A percentile compares a stretch with the other conserved stretches of the same genome.
Conservation (phyloP, 2,797 vertebrate species). For the Hypotaenidia philippensis region DNA sequence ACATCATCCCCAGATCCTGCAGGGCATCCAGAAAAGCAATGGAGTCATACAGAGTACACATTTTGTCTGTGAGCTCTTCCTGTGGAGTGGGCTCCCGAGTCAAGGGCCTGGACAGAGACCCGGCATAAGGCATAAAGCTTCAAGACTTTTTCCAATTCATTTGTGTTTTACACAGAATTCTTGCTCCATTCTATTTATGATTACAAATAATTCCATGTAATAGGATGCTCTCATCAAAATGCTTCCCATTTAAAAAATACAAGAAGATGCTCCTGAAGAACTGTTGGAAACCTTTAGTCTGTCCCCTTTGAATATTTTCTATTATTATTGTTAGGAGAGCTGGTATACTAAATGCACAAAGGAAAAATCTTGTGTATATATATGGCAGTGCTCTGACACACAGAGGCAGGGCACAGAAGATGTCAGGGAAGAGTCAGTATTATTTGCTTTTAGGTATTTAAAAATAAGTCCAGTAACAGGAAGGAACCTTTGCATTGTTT, state of each 20-base stretch:
- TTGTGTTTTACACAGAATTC: not conserved
- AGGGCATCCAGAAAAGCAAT: not conserved
- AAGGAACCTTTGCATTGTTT: conserved; percentile 22
- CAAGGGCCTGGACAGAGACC: not conserved
- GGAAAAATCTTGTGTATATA: not conserved
- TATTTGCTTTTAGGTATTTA: not conserved
- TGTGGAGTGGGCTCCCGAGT: not conserved
- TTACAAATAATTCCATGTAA: not conserved
- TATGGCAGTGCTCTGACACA: not conserved
- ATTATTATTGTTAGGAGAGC: not conserved
- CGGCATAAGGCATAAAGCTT: not conserved
- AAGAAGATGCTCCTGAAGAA: not conserved
- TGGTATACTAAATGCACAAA: not conserved
- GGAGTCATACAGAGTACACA: fast-evolving
- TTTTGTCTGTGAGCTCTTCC: not conserved
- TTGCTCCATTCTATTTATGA: not conserved
- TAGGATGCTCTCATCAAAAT: not conserved
- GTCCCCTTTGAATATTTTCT: not conserved
- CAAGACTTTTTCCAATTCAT: not conserved
- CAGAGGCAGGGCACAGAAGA: not conserved
- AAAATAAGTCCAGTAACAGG: not conserved
- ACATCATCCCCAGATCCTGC: not conserved
- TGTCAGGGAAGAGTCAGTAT: not conserved
- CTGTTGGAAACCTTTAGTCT: not conserved
- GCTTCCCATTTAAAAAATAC: not conserved